These are phyloP conservation scores for Echinometra lucunter DNA, from an alignment of 53 echinoderm and acorn worm genomes.

Conservation along the genomic window DNA sequence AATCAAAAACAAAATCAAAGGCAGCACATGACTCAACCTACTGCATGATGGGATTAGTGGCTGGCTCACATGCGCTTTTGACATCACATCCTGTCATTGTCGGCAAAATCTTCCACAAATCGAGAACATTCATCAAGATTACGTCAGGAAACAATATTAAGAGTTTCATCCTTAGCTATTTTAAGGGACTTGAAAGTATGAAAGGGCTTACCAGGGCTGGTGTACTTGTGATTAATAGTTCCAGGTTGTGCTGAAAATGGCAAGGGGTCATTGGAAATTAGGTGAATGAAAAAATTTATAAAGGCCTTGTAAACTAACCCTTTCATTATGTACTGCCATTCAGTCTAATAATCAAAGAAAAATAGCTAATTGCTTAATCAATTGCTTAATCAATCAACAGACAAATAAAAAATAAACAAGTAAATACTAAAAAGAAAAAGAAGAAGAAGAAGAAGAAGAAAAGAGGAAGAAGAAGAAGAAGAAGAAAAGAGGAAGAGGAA, in stretches of 20 bases:
- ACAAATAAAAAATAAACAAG: no score
- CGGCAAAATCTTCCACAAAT: not conserved
- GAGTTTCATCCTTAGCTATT: not conserved
- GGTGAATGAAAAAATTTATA: not conserved
- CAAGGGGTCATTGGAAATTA: not conserved
- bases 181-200: not conserved
- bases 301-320: no score
- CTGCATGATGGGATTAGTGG: not conserved
- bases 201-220: not conserved
- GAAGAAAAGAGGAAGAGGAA: no score
- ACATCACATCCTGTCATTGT: constrained; percentile 12
- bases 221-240: not conserved
- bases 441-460: no score
- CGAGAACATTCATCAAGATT: not conserved
- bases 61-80: constrained; percentile 12
- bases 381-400: no score
- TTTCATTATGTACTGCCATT: no score
- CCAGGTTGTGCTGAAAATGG: not conserved
- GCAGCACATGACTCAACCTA: not conserved
- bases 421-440: no score
- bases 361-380: no score
- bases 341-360: no score
- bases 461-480: no score
- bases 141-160: not conserved
- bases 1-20: not conserved